Conservation (phyloP, 2,888 invertebrate genomes). For the Tachina grossa region DNA sequence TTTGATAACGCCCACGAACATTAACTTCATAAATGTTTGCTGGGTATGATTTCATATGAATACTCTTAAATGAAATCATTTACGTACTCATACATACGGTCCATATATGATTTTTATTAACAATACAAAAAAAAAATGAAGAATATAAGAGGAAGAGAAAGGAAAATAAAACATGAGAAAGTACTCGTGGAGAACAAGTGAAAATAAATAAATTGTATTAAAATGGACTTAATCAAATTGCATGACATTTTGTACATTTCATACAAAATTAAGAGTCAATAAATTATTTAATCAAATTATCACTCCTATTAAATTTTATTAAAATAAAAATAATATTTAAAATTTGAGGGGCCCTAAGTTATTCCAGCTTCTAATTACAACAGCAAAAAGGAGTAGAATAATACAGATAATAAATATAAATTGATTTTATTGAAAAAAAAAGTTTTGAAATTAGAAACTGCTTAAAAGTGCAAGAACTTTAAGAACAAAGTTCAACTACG, state of each 20-base stretch:
- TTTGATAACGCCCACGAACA: not conserved
- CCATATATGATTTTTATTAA: slow-evolving; percentile 12
- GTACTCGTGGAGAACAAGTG: slow-evolving; percentile 13
- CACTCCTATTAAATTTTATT: not conserved
- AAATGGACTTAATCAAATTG: slow-evolving; percentile 42
- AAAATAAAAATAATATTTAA: not conserved
- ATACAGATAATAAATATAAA: no score
- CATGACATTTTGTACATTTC: slow-evolving; percentile 29
- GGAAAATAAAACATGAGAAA: slow-evolving; percentile 5
- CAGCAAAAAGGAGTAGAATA: no score
- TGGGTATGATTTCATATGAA: not conserved
- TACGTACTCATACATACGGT: not conserved
- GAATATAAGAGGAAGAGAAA: not conserved
- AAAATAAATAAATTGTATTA: slow-evolving; percentile 50
- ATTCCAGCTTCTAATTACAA: no score
- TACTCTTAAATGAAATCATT: not conserved
- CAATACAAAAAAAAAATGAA: slow-evolving; percentile 16
- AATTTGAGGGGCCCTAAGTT: no score
- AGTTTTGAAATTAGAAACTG: no score
- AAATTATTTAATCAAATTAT: not conserved
- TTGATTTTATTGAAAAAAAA: no score
- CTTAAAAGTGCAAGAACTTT: no score
- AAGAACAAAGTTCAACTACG: no score
- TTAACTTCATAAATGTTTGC: not conserved
- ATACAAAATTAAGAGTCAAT: slow-evolving; percentile 25